A percentile compares a stretch with the other conserved stretches of the same genome.
These are phyloP conservation scores for Dorcus parallelipipedus DNA, from an alignment of 2,888 invertebrate species.

Conservation along the genomic window DNA sequence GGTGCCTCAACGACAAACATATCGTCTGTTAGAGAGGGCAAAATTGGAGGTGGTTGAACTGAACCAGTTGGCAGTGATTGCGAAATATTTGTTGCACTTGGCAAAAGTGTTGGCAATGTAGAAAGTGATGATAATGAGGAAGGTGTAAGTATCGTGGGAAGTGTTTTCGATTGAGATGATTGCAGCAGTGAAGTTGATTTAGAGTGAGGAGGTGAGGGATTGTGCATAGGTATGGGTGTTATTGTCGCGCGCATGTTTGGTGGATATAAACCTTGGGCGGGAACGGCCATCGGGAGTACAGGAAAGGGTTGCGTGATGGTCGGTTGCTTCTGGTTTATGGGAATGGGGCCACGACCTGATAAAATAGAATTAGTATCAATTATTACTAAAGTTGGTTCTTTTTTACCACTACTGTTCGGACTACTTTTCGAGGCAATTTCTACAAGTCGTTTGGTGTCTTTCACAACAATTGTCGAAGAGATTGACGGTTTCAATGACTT, in stretches of 20 bases:
- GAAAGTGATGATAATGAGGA: slow-evolving; percentile 29
- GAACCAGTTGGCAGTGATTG: slow-evolving; percentile 33
- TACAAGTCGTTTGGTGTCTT: slow-evolving; percentile 67
- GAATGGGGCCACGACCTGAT: slow-evolving; percentile 60
- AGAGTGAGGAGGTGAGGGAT: slow-evolving; percentile 1
- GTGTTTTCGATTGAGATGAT: slow-evolving; percentile 33
- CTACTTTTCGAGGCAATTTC: slow-evolving; percentile 64
- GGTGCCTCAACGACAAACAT: slow-evolving; percentile 92
- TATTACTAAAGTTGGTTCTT: slow-evolving; percentile 74
- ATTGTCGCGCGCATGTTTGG: slow-evolving; percentile 58
- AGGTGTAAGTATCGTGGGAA: slow-evolving; percentile 24
- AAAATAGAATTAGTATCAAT: slow-evolving; percentile 74
- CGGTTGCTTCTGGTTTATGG: slow-evolving; percentile 46
- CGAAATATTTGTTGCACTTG: not conserved
- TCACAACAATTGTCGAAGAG: slow-evolving; percentile 59
- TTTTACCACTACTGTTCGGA: slow-evolving; percentile 53
- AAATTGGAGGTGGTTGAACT: slow-evolving; percentile 53
- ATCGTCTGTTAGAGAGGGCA: slow-evolving; percentile 84
- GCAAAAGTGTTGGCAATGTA: slow-evolving; percentile 10
- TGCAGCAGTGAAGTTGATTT: slow-evolving; percentile 32
- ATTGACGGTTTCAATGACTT: slow-evolving; percentile 23
- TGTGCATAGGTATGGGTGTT: slow-evolving; percentile 52
- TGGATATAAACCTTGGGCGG: slow-evolving; percentile 64
- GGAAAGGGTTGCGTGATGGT: slow-evolving; percentile 45
- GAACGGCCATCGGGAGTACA: slow-evolving; percentile 53